phyloP scores from a whole-genome alignment of 2,113 vertebrate genomes.

The Archilochus colubris region DNA sequence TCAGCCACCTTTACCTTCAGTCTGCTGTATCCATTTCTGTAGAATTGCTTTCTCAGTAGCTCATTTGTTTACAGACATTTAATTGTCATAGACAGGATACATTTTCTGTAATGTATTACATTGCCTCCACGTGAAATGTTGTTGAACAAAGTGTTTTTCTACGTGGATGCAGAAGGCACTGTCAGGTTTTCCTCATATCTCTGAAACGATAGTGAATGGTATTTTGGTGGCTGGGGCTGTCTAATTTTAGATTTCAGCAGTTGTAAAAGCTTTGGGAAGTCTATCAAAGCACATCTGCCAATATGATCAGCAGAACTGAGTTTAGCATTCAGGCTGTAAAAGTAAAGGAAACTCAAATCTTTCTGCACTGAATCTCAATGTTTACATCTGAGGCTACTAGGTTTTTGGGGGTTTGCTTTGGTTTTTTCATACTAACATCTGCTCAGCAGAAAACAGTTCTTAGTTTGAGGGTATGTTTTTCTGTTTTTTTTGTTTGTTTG shows the following conservation, averaged over 20 bases:
- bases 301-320: not conserved
- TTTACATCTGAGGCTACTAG: not conserved
- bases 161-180: not conserved
- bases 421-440: not conserved
- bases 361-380: not conserved
- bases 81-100: not conserved
- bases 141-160: not conserved
- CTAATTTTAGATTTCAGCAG: constrained; percentile 47
- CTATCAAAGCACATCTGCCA: not conserved
- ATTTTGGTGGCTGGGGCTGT: not conserved
- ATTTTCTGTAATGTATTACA: not conserved
- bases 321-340: not conserved
- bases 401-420: not conserved
- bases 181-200: not conserved
- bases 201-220: not conserved
- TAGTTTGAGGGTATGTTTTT: not conserved
- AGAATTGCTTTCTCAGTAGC: not conserved
- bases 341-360: not conserved
- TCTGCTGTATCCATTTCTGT: not conserved
- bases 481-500: not conserved
- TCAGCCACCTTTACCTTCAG: not conserved
- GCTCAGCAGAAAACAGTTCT: not conserved
- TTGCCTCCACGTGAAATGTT: accelerated
- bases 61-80: not conserved
- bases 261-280: constrained; percentile 32